Conservation (phyloP, 2,113 vertebrate species). For the Petrocephalus microphthalmus region DNA sequence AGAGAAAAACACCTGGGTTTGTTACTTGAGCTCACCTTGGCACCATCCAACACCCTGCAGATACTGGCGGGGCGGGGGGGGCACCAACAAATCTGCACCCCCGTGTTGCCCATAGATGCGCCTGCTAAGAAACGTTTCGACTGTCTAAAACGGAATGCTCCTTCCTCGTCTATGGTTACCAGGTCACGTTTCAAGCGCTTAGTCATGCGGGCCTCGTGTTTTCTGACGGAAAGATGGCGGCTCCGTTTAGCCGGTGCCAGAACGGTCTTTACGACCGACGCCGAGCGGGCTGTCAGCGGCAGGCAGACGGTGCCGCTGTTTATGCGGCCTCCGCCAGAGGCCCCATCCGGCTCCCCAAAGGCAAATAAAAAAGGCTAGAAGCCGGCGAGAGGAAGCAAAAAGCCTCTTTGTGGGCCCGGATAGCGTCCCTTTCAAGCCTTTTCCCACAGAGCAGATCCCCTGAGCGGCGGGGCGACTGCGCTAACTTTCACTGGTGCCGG, state of each 20-base stretch:
- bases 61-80: neutral
- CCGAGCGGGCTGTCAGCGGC: neutral
- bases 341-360: slow-evolving; percentile 55
- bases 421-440: slow-evolving; percentile 65
- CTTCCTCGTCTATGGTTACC: neutral
- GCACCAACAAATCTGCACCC: neutral
- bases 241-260: neutral
- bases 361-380: slow-evolving; percentile 66
- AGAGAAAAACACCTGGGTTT: neutral
- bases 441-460: slow-evolving; percentile 64
- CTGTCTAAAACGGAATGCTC: neutral
- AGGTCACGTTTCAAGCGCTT: neutral
- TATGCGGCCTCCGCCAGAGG: slow-evolving; percentile 37
- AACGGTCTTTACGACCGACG: neutral
- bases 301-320: slow-evolving; percentile 32
- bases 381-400: slow-evolving; percentile 59
- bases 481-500: slow-evolving; percentile 75
- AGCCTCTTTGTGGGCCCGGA: slow-evolving; percentile 63
- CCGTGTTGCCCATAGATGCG: neutral
- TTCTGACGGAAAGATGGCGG: neutral
- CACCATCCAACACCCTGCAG: neutral
- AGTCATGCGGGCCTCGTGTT: neutral
- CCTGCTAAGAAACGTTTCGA: neutral
- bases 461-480: slow-evolving; percentile 62
- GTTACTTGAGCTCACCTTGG: neutral